Conservation (phyloP, 2,888 invertebrate genomes). For the Xanthia togata region DNA sequence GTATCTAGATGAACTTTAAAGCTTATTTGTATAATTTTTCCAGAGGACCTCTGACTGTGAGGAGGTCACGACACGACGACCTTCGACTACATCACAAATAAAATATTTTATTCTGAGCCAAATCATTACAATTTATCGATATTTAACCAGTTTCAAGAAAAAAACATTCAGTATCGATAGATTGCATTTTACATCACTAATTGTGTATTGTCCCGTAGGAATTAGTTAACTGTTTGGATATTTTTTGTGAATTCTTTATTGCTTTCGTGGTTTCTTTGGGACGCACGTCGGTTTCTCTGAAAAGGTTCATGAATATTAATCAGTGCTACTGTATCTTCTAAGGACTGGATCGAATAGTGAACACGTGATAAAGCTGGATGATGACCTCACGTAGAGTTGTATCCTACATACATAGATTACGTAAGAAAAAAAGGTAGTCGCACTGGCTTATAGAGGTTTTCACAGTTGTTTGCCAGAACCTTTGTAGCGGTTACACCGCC, state of each 20-base stretch:
- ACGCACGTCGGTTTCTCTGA: constrained; percentile 28
- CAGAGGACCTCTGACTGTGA: neutral
- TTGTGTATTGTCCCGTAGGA: constrained; percentile 48
- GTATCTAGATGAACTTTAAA: neutral
- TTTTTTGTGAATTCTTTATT: constrained; percentile 61
- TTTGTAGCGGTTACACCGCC: no score
- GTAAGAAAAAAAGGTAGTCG: neutral
- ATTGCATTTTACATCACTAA: constrained; percentile 30
- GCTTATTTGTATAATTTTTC: no score
- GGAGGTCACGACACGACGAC: neutral
- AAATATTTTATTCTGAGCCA: neutral
- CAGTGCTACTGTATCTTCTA: constrained; percentile 26
- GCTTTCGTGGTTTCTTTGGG: constrained; percentile 49
- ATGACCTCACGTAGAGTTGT: constrained; percentile 7
- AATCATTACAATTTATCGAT: neutral
- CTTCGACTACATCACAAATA: neutral
- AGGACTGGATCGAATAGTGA: constrained; percentile 8
- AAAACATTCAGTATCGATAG: constrained; percentile 4
- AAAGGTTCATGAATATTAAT: constrained; percentile 59
- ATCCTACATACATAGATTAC: neutral
- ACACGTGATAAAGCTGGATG: constrained; percentile 13
- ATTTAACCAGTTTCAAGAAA: no score
- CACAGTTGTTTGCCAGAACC: neutral
- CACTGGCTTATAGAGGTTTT: neutral
- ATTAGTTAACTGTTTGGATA: constrained; percentile 59